These are phyloP conservation scores for Drosophila suzukii DNA, from an alignment of 1,140 invertebrate species.

Conservation along the genomic window DNA sequence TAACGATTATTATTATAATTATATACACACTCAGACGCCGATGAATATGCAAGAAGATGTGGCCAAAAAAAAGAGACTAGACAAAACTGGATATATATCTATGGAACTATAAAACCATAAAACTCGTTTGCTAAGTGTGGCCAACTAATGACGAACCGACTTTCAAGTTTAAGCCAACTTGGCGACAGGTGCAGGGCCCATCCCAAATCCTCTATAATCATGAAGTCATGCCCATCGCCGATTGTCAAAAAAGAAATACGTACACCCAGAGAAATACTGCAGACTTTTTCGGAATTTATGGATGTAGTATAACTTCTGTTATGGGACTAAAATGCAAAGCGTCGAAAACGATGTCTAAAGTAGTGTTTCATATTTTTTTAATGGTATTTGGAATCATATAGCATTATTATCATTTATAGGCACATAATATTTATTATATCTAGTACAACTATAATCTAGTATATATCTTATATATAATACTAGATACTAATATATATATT, in stretches of 20 bases:
- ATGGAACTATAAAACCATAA: slow-evolving; percentile 34
- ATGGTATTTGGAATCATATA: too few species aligned
- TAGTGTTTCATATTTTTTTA: too few species aligned
- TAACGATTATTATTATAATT: slow-evolving; percentile 69
- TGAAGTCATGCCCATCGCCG: slow-evolving; percentile 32
- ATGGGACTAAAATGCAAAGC: too few species aligned
- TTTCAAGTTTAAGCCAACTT: slow-evolving; percentile 31
- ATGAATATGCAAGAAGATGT: slow-evolving; percentile 27
- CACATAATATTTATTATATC: too few species aligned
- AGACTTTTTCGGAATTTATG: background rate
- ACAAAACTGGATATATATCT: slow-evolving; percentile 23
- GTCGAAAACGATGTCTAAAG: too few species aligned
- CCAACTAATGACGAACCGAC: slow-evolving; percentile 42
- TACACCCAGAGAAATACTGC: slow-evolving; percentile 2
- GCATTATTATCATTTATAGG: too few species aligned
- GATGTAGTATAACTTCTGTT: too few species aligned
- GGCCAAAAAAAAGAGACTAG: slow-evolving; percentile 7
- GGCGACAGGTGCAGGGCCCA: slow-evolving; percentile 51
- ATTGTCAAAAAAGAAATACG: slow-evolving; percentile 10
- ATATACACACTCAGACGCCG: slow-evolving; percentile 18
- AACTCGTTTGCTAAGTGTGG: slow-evolving; percentile 46
- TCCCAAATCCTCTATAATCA: slow-evolving; percentile 13
- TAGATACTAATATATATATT: too few species aligned
- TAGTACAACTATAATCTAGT: too few species aligned
- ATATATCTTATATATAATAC: too few species aligned